These are phyloP conservation scores for Drosophila truncata DNA, from an alignment of 1,140 invertebrate genomes.

Conservation along the genomic window DNA sequence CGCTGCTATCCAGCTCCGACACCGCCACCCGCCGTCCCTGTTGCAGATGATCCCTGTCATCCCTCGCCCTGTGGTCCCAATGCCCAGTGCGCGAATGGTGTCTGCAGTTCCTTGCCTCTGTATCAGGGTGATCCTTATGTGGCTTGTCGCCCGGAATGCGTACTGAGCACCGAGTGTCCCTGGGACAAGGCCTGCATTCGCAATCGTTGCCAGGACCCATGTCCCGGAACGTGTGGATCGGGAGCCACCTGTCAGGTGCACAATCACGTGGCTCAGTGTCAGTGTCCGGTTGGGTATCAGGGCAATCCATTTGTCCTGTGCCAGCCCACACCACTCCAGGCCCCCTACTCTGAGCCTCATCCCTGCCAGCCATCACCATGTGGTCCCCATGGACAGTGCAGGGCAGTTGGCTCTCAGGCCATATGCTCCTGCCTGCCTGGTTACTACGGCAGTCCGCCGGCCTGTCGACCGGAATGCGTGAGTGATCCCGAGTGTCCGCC, in stretches of 20 bases:
- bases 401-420: constrained; percentile 84
- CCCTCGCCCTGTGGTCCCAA: constrained; percentile 92
- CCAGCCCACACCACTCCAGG: constrained; percentile 57
- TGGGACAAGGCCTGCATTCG: constrained; percentile 90
- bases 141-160: constrained; percentile 93
- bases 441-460: constrained; percentile 87
- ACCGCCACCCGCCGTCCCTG: constrained; percentile 86
- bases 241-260: constrained; percentile 91
- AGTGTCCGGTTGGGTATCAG: constrained; percentile 65
- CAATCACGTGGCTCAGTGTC: constrained; percentile 87
- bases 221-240: constrained; percentile 90
- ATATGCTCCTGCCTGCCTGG: constrained; percentile 86
- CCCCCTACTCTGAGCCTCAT: constrained; percentile 85
- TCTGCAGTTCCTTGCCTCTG: constrained; percentile 87
- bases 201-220: constrained; percentile 91
- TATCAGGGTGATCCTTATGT: constrained; percentile 91
- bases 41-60: constrained; percentile 89
- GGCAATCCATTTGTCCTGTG: constrained; percentile 80
- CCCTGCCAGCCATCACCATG: constrained; percentile 87
- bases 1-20: constrained; percentile 86
- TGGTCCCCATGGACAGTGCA: constrained; percentile 87
- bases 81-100: constrained; percentile 88
- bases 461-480: constrained; percentile 88
- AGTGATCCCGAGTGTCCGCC: constrained; percentile 87
- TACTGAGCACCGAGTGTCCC: constrained; percentile 93